Conservation (phyloP, 2,113 vertebrate genomes). For the Rhea pennata region DNA sequence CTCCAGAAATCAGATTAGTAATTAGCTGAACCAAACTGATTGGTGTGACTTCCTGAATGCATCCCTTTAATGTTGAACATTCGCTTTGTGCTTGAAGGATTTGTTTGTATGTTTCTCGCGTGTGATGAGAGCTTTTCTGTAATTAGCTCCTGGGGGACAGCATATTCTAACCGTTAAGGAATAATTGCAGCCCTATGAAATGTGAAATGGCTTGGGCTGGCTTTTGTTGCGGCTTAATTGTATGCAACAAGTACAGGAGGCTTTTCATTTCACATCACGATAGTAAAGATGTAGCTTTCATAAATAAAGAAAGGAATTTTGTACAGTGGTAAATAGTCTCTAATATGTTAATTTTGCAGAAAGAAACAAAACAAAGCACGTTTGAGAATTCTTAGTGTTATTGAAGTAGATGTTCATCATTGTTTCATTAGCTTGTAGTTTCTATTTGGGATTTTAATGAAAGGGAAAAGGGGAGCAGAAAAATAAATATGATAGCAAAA, state of each 20-base stretch:
- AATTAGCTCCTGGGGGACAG: constrained; percentile 99
- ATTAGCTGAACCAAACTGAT: constrained; percentile 96
- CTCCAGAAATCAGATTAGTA: constrained; percentile 94
- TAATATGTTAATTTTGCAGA: constrained; percentile 87
- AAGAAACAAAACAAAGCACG: constrained; percentile 65
- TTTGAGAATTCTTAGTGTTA: constrained; percentile 63
- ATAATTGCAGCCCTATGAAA: constrained; percentile 98
- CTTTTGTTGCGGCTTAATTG: constrained; percentile 94
- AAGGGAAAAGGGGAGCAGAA: constrained; percentile 48
- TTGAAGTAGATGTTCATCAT: constrained; percentile 65
- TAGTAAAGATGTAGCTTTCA: constrained; percentile 90
- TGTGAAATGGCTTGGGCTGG: constrained; percentile 92
- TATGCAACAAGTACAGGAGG: constrained; percentile 95
- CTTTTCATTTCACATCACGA: constrained; percentile 88
- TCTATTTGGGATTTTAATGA: constrained; percentile 46
- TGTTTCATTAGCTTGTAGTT: constrained; percentile 69
- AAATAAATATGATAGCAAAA: constrained; percentile 5
- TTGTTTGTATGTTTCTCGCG: constrained; percentile 98
- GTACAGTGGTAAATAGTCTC: constrained; percentile 88
- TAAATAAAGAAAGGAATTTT: constrained; percentile 88
- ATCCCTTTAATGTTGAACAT: constrained; percentile 97
- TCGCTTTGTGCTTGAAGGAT: constrained; percentile 99
- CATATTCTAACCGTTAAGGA: constrained; percentile 95
- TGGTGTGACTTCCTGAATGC: constrained; percentile 90
- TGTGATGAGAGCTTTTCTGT: constrained; percentile 97